phyloP scores from a whole-genome alignment of 1,140 invertebrate species.

The Drosophila erecta region DNA sequence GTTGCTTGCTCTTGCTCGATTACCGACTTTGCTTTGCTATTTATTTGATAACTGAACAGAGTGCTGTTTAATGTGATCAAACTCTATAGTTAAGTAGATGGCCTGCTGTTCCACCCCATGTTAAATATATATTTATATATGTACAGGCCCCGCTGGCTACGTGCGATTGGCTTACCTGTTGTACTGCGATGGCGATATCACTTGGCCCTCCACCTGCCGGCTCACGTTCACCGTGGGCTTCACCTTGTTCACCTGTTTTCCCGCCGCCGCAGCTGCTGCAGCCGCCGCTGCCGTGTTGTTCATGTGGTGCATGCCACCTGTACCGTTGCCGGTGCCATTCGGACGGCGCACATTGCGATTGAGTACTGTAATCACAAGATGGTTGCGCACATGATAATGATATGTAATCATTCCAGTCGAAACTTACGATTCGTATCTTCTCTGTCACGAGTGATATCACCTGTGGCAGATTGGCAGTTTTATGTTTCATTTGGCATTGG shows the following conservation, averaged over 20 bases:
- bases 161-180: conserved; percentile 79
- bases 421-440: conserved; percentile 88
- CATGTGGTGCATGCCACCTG: conserved; percentile 87
- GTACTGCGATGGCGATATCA: conserved; percentile 85
- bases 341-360: conserved; percentile 89
- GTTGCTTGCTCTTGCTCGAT: conserved; percentile 47
- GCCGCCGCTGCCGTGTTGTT: conserved; percentile 85
- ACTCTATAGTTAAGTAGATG: conserved; percentile 35
- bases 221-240: conserved; percentile 91
- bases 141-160: conserved; percentile 8
- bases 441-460: conserved; percentile 87
- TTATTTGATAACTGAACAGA: conserved; percentile 43
- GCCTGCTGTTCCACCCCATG: conserved; percentile 21
- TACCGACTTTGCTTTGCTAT: conserved; percentile 52
- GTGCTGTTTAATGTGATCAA: conserved; percentile 40
- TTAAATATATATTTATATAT: conserved; percentile 18
- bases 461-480: conserved; percentile 77
- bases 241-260: conserved; percentile 94
- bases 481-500: conserved; percentile 10
- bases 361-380: conserved; percentile 86
- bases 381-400: neutral
- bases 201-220: conserved; percentile 87
- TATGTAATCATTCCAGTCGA: neutral
- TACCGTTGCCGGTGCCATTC: conserved; percentile 86
- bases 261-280: conserved; percentile 86